These are phyloP conservation scores for Cisticola juncidis DNA, from an alignment of 2,113 vertebrate species.

Conservation along the genomic window DNA sequence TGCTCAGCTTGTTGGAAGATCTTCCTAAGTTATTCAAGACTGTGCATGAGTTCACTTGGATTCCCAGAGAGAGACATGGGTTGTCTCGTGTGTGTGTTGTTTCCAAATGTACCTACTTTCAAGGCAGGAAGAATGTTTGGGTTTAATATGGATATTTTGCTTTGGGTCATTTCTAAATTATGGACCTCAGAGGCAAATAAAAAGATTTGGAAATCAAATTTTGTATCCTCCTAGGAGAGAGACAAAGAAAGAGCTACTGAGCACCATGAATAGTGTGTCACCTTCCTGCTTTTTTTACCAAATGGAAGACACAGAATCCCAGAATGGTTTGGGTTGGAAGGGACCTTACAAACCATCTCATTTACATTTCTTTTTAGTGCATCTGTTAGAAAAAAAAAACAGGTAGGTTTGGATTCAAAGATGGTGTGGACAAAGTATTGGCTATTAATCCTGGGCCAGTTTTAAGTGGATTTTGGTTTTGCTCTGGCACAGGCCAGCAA, in stretches of 20 bases:
- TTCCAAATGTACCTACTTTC: not conserved
- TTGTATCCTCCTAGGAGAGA: not conserved
- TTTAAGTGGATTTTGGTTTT: not conserved
- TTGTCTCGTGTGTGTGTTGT: not conserved
- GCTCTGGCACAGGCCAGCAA: rapidly evolving
- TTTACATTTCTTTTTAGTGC: not conserved
- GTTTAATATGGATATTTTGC: not conserved
- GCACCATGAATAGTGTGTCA: not conserved
- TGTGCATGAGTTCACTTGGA: not conserved
- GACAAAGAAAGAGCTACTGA: not conserved
- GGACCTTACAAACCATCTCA: not conserved
- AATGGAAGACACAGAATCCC: not conserved
- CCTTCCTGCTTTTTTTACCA: not conserved
- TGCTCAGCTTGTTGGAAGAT: not conserved
- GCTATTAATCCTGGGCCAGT: not conserved
- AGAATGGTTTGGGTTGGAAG: not conserved
- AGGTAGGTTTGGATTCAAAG: not conserved
- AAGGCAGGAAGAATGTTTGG: not conserved
- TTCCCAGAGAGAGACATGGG: not conserved
- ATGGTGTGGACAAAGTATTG: not conserved
- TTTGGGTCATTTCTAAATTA: not conserved
- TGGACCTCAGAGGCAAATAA: not conserved
- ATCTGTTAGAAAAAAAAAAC: not conserved
- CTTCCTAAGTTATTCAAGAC: not conserved
- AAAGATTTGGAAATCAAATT: not conserved